Percentiles rank a stretch among this genome's conserved stretches.
Evolutionary conservation across 2,797 vertebrate genomes (phyloP).

Genomic region (Margarornis squamiger): DNA sequence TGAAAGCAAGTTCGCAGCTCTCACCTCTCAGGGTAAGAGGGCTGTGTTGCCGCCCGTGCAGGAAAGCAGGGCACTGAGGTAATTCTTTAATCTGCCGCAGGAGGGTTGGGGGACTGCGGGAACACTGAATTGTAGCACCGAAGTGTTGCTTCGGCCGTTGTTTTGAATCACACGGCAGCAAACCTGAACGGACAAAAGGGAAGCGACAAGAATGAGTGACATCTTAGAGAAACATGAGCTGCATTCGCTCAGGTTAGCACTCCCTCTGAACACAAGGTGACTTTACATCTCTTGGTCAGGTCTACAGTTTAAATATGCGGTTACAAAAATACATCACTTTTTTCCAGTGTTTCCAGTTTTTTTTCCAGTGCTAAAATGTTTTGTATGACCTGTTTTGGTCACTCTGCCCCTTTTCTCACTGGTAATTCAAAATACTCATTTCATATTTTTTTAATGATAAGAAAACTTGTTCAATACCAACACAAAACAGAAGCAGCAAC

Average conservation of each 20-base stretch:
- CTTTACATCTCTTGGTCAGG: neutral
- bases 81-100: neutral
- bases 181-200: neutral
- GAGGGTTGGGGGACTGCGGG: neutral
- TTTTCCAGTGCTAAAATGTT: neutral
- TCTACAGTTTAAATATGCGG: neutral
- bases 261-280: neutral
- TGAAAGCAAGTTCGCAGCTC: fast-evolving
- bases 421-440: neutral
- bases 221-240: neutral
- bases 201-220: neutral
- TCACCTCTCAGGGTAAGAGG: neutral
- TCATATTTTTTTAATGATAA: neutral
- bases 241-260: neutral
- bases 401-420: neutral
- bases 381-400: neutral
- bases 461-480: neutral
- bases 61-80: neutral
- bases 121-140: fast-evolving
- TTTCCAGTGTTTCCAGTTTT: too few species aligned
- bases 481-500: neutral
- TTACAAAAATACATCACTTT: neutral
- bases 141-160: neutral
- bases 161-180: neutral
- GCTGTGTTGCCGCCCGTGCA: fast-evolving